phyloP scores from a whole-genome alignment of 2,888 invertebrate genomes.

The Reticulitermes lucifugus region DNA sequence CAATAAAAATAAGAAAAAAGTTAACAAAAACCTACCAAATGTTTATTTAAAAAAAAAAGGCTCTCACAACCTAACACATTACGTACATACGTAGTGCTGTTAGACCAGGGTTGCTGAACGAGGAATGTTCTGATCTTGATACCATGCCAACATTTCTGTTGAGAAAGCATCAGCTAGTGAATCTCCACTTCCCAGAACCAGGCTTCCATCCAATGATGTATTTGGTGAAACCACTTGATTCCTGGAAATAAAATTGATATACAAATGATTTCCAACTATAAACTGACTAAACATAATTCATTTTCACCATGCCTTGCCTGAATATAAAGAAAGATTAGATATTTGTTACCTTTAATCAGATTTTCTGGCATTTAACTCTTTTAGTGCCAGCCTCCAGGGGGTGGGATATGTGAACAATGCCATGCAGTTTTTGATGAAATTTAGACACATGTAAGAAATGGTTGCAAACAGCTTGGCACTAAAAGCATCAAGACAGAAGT shows the following conservation, averaged over 20 bases:
- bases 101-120: conserved; percentile 54
- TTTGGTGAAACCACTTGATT: conserved; percentile 55
- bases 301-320: too few species aligned
- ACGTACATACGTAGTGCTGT: not conserved
- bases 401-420: too few species aligned
- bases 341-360: too few species aligned
- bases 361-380: too few species aligned
- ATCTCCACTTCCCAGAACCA: conserved; percentile 56
- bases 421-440: too few species aligned
- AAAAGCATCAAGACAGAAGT: too few species aligned
- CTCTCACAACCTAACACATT: not conserved
- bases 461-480: too few species aligned
- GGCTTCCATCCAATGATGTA: conserved; percentile 58
- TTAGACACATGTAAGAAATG: too few species aligned
- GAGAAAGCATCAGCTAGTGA: conserved; percentile 66
- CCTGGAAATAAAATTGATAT: conserved; percentile 51
- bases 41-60: not conserved
- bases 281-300: not conserved
- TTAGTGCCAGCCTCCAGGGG: too few species aligned
- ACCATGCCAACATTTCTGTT: conserved; percentile 71
- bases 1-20: not conserved
- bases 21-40: not conserved
- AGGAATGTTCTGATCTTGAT: conserved; percentile 61
- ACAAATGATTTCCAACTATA: not conserved
- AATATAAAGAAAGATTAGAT: too few species aligned